phyloP scores from a whole-genome alignment of 2,113 vertebrate species.

The Benitochromis conjunctus region DNA sequence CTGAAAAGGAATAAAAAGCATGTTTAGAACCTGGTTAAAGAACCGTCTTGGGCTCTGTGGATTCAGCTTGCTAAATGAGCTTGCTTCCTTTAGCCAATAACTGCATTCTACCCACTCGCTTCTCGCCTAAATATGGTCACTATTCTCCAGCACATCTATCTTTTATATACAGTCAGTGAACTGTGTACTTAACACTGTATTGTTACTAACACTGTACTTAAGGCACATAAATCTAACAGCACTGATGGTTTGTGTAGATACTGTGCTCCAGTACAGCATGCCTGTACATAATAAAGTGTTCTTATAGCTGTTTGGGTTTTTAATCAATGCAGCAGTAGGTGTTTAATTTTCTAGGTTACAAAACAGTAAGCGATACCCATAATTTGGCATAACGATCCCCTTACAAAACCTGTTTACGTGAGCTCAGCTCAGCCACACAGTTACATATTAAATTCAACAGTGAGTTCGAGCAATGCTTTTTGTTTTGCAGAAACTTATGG shows the following conservation, averaged over 20 bases:
- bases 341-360: not conserved
- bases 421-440: not conserved
- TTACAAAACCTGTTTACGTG: not conserved
- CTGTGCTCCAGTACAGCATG: fast-evolving
- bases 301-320: not conserved
- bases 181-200: not conserved
- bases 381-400: not conserved
- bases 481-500: not conserved
- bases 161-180: not conserved
- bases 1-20: not conserved
- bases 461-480: not conserved
- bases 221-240: not conserved
- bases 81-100: not conserved
- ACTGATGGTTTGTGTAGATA: not conserved
- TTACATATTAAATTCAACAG: not conserved
- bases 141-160: not conserved
- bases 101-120: not conserved
- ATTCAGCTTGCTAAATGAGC: not conserved
- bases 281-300: not conserved
- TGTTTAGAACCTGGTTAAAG: not conserved
- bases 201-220: not conserved
- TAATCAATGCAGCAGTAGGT: not conserved
- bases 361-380: not conserved
- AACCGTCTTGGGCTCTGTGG: not conserved
- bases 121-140: not conserved